phyloP scores from a whole-genome alignment of 2,113 vertebrate genomes.

The Nyctereutes procyonoides region DNA sequence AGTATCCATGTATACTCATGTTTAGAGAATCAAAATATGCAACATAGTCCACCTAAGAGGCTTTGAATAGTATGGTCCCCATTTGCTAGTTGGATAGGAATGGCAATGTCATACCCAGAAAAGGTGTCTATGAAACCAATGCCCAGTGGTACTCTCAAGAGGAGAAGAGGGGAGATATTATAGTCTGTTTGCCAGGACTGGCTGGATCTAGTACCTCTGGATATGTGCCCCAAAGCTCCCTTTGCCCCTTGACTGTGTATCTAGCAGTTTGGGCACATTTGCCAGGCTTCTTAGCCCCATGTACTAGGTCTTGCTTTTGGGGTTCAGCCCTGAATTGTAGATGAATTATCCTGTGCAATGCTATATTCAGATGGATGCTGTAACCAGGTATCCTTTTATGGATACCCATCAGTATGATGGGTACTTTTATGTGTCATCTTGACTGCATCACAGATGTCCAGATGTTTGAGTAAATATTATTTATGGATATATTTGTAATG shows the following conservation, averaged over 20 bases:
- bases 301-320: background rate
- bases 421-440: background rate
- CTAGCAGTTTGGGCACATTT: background rate
- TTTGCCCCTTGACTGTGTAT: background rate
- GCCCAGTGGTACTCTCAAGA: background rate
- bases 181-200: background rate
- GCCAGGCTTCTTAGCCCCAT: background rate
- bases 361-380: background rate
- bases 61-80: background rate
- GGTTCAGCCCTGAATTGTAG: background rate
- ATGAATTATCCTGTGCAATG: background rate
- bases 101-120: background rate
- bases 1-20: background rate
- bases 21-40: slow-evolving; percentile 30
- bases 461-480: slow-evolving; percentile 4
- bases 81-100: background rate
- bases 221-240: background rate
- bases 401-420: background rate
- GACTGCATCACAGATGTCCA: background rate
- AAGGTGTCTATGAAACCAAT: background rate
- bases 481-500: background rate
- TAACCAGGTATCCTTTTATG: background rate
- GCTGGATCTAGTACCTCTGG: background rate
- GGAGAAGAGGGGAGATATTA: background rate
- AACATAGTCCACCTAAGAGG: background rate